Evolutionary conservation across 2,888 invertebrate genomes (phyloP).

Genomic region (Cheilosia vulpina): DNA sequence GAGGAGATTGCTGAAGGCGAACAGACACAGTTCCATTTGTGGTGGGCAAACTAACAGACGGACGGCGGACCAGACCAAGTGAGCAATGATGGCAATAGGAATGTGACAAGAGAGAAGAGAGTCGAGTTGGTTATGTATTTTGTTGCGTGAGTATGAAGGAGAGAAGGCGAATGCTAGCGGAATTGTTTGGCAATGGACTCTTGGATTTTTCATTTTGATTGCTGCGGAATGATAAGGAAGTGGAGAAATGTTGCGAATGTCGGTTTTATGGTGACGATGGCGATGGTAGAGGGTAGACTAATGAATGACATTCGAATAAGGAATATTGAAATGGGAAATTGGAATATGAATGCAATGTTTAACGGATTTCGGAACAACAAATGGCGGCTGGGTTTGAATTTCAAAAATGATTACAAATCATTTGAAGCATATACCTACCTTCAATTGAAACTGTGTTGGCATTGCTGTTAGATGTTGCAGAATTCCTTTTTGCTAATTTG

Average conservation of each 20-base stretch:
- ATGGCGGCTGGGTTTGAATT: constrained; percentile 5
- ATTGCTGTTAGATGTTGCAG: no score
- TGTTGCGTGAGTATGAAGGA: constrained; percentile 29
- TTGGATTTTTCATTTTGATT: constrained; percentile 29
- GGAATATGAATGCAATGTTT: not conserved
- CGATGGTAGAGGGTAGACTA: no score
- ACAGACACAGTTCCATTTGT: not conserved
- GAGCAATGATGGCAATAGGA: constrained; percentile 4
- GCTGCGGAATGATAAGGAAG: constrained; percentile 15
- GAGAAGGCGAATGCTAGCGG: not conserved
- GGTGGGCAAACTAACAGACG: not conserved
- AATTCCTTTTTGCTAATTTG: no score
- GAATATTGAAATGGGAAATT: not conserved
- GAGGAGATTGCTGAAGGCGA: not conserved
- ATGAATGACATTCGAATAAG: no score
- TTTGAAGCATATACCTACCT: no score
- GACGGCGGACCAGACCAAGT: constrained; percentile 25
- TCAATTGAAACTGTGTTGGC: no score
- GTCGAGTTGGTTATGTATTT: not conserved
- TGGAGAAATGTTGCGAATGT: constrained; percentile 44
- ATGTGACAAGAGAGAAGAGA: not conserved
- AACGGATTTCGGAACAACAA: constrained; percentile 21
- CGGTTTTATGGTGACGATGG: not conserved
- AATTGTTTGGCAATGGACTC: constrained; percentile 10
- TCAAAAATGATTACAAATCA: not conserved